Base-by-base conservation (phyloP, 2,113 vertebrate species). In the Cyphomyrus plagiostoma region DNA sequence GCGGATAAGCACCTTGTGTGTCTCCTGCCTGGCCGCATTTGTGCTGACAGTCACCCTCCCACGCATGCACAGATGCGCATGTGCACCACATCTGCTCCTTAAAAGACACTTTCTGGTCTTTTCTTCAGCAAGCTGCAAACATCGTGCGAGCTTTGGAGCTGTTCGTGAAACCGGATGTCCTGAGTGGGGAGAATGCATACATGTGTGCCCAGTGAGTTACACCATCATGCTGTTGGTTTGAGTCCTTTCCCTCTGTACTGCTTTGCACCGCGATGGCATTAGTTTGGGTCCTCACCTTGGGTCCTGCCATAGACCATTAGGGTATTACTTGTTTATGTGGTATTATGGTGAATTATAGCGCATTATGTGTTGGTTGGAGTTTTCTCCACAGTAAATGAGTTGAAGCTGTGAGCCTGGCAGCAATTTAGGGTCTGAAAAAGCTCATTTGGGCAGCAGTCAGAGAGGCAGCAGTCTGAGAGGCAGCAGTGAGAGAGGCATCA, bases 121-220 rank as follows among this genome's bases (percentile, higher is more conserved):
- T 52, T n/a, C 26, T 90, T 90, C 95, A 99, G 98, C 96, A 98
- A 96, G 95, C 97, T 0, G 93, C 95, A 0, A 97, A 98, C 90
- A 97, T 99, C 0, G 96, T 96, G 52, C 96, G 95, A 3, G 98
- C 98, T 0, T 93, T 99, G 93, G 97, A 99, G 84, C 94, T 98
- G 30, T 99, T 99, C 56, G 98, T 99, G 89, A 97, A 96, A 90
- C 95, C 98, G 0, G 98, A 99, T 4, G 91, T 97, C 86, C 95
- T 99, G 89, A 97, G 96, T 0, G 98, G 97, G 26, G 98, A 99
- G 91, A 98, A 99, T 0, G 97, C 98, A 88, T 99, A 99, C 93
- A 97, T 98, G 97, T 99, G 98, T 90, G 96, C 97, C 87, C 97
- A 94, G 98, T 99, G 93, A 97, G 98, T 95, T 84, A 7, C 21